These are phyloP conservation scores for Artemisiospiza belli DNA, from an alignment of 2,113 vertebrate genomes.

Conservation along the genomic window DNA sequence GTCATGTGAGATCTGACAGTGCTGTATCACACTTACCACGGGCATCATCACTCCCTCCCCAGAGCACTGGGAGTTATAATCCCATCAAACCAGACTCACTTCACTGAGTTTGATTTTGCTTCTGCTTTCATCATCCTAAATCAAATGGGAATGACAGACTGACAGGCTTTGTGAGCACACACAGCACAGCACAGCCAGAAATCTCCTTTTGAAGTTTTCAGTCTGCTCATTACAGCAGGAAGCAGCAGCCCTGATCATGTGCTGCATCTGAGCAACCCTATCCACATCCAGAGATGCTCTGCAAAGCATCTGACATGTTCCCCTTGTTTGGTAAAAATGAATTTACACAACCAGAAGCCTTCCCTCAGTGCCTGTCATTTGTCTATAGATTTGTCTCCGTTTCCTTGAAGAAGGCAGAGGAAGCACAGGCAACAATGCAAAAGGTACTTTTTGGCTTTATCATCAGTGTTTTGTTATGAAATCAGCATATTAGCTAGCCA, in stretches of 20 bases:
- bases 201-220: neutral
- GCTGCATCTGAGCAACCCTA: neutral
- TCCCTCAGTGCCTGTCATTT: neutral
- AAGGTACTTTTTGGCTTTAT: neutral
- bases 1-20: neutral
- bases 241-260: neutral
- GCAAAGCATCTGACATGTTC: neutral
- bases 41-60: neutral
- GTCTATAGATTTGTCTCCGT: neutral
- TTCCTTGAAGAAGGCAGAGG: neutral
- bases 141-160: neutral
- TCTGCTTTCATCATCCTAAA: conserved; percentile 25
- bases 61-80: neutral
- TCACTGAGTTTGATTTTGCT: neutral
- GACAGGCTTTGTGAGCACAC: neutral
- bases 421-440: neutral
- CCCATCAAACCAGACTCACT: neutral
- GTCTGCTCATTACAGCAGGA: neutral
- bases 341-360: neutral
- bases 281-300: neutral
- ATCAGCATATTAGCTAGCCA: neutral
- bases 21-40: neutral
- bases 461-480: neutral
- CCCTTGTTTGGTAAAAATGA: neutral
- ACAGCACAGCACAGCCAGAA: neutral